Base-by-base conservation (phyloP, 2,888 invertebrate genomes). In the Nebria brevicollis region DNA sequence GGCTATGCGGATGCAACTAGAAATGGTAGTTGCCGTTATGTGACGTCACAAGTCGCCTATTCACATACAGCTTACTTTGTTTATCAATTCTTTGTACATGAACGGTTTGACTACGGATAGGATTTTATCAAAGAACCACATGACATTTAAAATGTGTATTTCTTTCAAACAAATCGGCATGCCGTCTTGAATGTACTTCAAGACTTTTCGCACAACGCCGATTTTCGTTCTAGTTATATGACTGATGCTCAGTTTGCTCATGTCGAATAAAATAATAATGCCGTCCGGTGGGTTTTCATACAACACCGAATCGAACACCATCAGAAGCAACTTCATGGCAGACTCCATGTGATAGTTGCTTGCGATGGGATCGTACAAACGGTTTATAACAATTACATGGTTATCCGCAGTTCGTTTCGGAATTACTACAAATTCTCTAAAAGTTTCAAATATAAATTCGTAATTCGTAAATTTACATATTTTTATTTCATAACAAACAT, bases 181-280 rank as follows among this genome's bases (percentile, higher is more conserved):
- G 15, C 92, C 94, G 85, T 94, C 94, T 86, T 95, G 94, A 2
- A 94, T 87, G 87, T 93, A 94, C 82, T 91, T 90, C 89, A 94
- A 93, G 87, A 94, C 93, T 85, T 92, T 92, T 66, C 92, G 91
- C 0, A 94, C 87, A 0, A 91, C 82, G 6, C 85, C 82, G 1
- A 86, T 2, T 72, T 83, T 84, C 0, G 86, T 72, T 54, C 84
- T 83, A 0, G 87, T 87, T 25, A 87, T 77, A 82, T 87, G 87
- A 84, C 85, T 84, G 20, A 87, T 70, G 15, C 85, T 84, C 6
- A 85, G 83, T 84, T 85, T 77, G 73, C 89, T 88, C 92, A 94
- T 93, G 86, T 94, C 94, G 83, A 94, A 93, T 0, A 94, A 89
- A 85, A 94, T 92, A 41, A 94, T 89, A 82, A 92, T 90, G 0